These are phyloP conservation scores for Leucophenga maculata DNA, from an alignment of 2,888 invertebrate species.

Conservation along the genomic window DNA sequence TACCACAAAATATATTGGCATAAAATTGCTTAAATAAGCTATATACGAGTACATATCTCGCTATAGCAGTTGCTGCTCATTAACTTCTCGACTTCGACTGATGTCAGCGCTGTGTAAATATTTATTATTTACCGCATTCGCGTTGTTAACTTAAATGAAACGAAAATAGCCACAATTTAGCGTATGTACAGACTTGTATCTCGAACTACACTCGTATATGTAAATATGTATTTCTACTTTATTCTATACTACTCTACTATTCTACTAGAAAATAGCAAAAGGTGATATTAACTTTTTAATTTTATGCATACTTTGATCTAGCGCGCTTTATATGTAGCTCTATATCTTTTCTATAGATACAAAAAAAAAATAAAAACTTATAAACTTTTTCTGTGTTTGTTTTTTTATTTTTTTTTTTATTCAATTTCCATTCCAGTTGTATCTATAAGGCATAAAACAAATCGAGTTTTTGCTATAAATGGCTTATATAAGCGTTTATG, in stretches of 20 bases:
- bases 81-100: conserved; percentile 13
- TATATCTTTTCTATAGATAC: no score
- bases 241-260: conserved; percentile 24
- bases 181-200: neutral
- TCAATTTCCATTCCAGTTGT: neutral
- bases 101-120: conserved; percentile 22
- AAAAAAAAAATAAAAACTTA: no score
- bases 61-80: neutral
- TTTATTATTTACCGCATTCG: conserved; percentile 6
- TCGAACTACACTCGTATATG: neutral
- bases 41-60: neutral
- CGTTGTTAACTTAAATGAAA: conserved; percentile 1
- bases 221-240: neutral
- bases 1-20: neutral
- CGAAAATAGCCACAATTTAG: neutral
- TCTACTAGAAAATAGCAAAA: conserved; percentile 45
- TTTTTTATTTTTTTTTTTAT: neutral
- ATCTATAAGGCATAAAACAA: no score
- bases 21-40: neutral
- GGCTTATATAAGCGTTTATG: conserved; percentile 1
- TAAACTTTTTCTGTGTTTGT: no score
- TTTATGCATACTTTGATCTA: conserved; percentile 12
- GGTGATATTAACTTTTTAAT: neutral
- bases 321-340: neutral
- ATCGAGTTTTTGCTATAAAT: conserved; percentile 16